Conservation (phyloP, 2,113 vertebrate genomes). For the Cynocephalus volans region DNA sequence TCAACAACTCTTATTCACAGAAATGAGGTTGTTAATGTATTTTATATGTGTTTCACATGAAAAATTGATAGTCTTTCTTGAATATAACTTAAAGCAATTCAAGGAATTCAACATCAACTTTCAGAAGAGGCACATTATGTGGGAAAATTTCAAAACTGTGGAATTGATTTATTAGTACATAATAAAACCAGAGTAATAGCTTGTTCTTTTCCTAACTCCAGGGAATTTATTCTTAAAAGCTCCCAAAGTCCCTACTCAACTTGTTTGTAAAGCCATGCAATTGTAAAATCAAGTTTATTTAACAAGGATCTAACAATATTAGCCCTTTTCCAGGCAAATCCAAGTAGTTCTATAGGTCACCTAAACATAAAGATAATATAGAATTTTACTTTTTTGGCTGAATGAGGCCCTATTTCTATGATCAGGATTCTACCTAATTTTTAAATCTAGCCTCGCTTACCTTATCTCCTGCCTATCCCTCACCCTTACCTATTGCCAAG, state of each 20-base stretch:
- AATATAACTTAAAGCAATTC: constrained; percentile 76
- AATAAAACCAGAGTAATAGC: neutral
- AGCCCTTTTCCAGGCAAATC: neutral
- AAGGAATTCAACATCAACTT: constrained; percentile 57
- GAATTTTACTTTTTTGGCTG: neutral
- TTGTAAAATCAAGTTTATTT: neutral
- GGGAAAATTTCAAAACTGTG: neutral
- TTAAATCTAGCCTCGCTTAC: neutral
- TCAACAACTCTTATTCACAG: constrained; percentile 54
- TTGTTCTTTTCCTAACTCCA: neutral
- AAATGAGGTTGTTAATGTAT: constrained; percentile 58
- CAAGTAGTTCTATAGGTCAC: neutral
- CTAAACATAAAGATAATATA: neutral
- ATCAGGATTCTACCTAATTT: neutral
- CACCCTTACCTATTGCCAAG: neutral
- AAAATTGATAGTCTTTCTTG: constrained; percentile 64
- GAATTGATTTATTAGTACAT: neutral
- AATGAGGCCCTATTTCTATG: neutral
- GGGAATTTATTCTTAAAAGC: neutral
- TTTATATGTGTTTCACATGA: constrained; percentile 70
- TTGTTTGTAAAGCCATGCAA: neutral
- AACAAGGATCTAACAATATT: neutral
- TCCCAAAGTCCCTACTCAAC: neutral
- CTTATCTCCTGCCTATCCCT: neutral
- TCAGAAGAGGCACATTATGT: constrained; percentile 15